Conservation (phyloP, 2,113 vertebrate species). For the Entelurus aequoreus region DNA sequence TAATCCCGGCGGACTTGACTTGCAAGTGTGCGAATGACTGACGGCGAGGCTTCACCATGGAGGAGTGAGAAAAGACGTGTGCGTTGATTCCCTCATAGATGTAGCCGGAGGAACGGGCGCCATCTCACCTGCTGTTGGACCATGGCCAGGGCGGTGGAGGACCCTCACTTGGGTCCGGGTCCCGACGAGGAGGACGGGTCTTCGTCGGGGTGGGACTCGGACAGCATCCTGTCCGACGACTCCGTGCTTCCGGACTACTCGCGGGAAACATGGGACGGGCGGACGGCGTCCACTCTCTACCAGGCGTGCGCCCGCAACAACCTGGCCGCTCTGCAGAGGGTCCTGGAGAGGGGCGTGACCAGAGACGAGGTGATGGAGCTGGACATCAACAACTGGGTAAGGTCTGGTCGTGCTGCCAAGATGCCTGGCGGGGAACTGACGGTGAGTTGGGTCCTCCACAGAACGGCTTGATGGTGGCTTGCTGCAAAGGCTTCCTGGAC, state of each 20-base stretch:
- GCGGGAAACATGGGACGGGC: rapidly evolving
- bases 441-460: conserved; percentile 36
- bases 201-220: conserved; percentile 51
- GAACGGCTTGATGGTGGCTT: conserved; percentile 84
- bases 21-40: neutral
- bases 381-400: conserved; percentile 82
- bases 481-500: conserved; percentile 76
- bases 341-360: conserved; percentile 72
- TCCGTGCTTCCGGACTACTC: conserved; percentile 67
- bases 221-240: conserved; percentile 73
- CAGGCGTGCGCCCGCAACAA: conserved; percentile 75
- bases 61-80: too few species aligned
- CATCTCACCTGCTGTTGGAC: conserved; percentile 25
- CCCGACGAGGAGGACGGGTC: conserved; percentile 42
- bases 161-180: conserved; percentile 52
- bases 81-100: conserved; percentile 24
- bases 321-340: conserved; percentile 52
- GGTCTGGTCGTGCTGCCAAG: conserved; percentile 3
- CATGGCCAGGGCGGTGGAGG: conserved; percentile 53
- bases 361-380: conserved; percentile 73
- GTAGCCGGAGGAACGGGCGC: conserved; percentile 15
- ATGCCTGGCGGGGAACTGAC: neutral
- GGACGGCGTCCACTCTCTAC: conserved; percentile 60
- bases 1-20: conserved; percentile 28
- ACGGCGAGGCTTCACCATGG: too few species aligned